Evolutionary conservation across 1,140 invertebrate genomes (phyloP).

Genomic region (Zaprionus nigranus): DNA sequence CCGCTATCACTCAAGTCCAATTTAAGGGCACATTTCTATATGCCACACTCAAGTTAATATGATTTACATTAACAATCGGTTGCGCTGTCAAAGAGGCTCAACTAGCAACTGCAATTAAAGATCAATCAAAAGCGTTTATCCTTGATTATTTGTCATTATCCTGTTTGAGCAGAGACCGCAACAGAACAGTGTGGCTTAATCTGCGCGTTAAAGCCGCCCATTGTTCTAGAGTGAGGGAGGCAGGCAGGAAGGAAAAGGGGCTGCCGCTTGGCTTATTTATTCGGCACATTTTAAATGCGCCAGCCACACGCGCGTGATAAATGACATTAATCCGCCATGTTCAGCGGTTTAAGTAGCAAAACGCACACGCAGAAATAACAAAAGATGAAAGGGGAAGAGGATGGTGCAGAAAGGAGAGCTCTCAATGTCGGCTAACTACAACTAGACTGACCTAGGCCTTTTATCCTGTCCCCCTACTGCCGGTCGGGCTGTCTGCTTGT

Average conservation of each 20-base stretch:
- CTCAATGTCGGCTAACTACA: conserved; percentile 31
- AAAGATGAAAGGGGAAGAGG: neutral
- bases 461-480: conserved; percentile 4
- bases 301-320: conserved; percentile 67
- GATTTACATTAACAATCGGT: conserved; percentile 80
- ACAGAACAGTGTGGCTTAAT: conserved; percentile 50
- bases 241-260: neutral
- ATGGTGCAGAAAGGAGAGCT: conserved; percentile 7
- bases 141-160: conserved; percentile 84
- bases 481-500: neutral
- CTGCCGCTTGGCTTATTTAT: conserved; percentile 65
- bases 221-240: conserved; percentile 17
- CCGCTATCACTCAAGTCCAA: too few relatives aligned
- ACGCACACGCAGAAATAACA: conserved; percentile 28
- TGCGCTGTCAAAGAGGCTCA: conserved; percentile 64
- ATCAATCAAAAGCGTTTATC: conserved; percentile 84
- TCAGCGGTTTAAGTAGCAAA: conserved; percentile 73
- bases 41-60: conserved; percentile 80
- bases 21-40: conserved; percentile 57
- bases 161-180: conserved; percentile 67
- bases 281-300: conserved; percentile 76
- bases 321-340: conserved; percentile 81
- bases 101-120: conserved; percentile 75
- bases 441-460: conserved; percentile 39
- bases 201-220: conserved; percentile 51